A percentile compares a stretch with the other conserved stretches of the same genome.
Evolutionary conservation across 2,888 invertebrate species (phyloP).

Genomic region (Ormyrus labotus): DNA sequence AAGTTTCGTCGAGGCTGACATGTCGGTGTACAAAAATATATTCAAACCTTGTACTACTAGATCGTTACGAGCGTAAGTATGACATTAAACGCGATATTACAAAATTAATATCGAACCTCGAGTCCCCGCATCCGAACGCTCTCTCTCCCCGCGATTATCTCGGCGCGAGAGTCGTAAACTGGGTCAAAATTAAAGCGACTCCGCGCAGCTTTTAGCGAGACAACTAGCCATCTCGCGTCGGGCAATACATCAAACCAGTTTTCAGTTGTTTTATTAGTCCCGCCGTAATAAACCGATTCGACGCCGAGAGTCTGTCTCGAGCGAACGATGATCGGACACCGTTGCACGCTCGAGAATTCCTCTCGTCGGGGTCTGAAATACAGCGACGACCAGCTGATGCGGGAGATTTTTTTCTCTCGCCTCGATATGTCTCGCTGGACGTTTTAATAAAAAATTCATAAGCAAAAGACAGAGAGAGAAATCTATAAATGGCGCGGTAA

Average conservation of each 20-base stretch:
- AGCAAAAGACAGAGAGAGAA: constrained; percentile 28
- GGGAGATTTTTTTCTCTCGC: constrained; percentile 7
- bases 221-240: not conserved
- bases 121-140: constrained; percentile 6
- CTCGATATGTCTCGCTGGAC: not conserved
- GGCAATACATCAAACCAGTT: constrained; percentile 34
- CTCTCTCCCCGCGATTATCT: not conserved
- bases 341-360: not conserved
- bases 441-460: constrained; percentile 48
- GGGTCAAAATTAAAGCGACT: constrained; percentile 47
- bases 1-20: not conserved
- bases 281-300: constrained; percentile 14
- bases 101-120: constrained; percentile 25
- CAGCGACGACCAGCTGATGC: constrained; percentile 3
- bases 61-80: constrained; percentile 40
- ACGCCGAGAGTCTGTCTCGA: not conserved
- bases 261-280: not conserved
- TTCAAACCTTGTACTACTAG: constrained; percentile 15
- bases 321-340: too few species aligned
- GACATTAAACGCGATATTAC: constrained; percentile 44
- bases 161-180: constrained; percentile 9
- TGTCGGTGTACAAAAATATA: constrained; percentile 22
- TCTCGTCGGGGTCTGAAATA: not conserved
- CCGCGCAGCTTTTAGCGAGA: constrained; percentile 28
- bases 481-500: constrained; percentile 42